Evolutionary conservation across 2,888 invertebrate genomes (phyloP), one percentile per base, ranked within the genome.

Genomic region (Amphimallon solstitiale): DNA sequence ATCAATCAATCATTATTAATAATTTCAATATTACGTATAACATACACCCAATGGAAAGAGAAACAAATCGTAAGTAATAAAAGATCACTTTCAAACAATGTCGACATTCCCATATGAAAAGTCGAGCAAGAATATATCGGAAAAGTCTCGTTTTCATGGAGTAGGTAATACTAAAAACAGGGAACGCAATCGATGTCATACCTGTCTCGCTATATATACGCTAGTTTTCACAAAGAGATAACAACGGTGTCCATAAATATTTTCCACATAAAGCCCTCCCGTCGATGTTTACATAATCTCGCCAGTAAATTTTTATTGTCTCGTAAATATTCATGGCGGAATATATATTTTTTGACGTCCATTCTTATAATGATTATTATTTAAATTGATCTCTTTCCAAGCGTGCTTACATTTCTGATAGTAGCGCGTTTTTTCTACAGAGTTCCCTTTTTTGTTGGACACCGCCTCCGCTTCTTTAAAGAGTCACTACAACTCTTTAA

Each of bases 291-390:
- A 62, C 49, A 62, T 62, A 62, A 62, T 51, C 62, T 38, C 49
- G 38, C 43, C 46, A 51, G 51, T 62, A 62, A 62, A 62, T 62
- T 62, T 62, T 62, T 62, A 62, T 51, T 23, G 38, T 43, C 37
- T 59, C 64, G 64, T 64, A 64, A 64, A 64, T 64, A 64, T 64
- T 64, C 64, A 64, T 64, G 48, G 34, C 52, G 38, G 62, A 62
- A 51, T 59, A 59, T 40, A 54, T 21, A 54, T 54, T 59, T 66
- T 66, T 61, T 62, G 52, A 52, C 66, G 48, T 61, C 29, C 29
- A 9, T 9, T 29, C 29, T 64, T 23, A 61, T 54, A 61, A 66
- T 66, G 66, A 66, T 61, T 66, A 54, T 66, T 66, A 66, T 66
- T 66, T 61, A 66, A 66, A 66, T 62, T 62, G 66, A 66, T 66